These are phyloP conservation scores for Hippocampus comes DNA, from an alignment of 2,113 vertebrate species.

Conservation along the genomic window DNA sequence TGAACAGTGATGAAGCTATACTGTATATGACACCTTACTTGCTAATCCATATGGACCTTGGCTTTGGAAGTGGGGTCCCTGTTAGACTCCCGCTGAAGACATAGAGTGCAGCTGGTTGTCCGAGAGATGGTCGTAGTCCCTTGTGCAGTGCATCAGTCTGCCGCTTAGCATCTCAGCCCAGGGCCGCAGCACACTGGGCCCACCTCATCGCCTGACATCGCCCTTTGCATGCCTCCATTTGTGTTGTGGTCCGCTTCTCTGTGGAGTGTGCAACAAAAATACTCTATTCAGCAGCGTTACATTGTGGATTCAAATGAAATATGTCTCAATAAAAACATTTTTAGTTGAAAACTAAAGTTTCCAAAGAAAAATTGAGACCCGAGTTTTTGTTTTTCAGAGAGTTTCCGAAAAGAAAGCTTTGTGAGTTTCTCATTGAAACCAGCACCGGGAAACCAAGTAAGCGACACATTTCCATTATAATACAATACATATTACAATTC, in stretches of 20 bases:
- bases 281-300: neutral
- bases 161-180: neutral
- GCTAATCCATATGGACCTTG: neutral
- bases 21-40: neutral
- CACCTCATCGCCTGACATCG: neutral
- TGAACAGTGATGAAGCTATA: neutral
- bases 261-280: neutral
- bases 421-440: slow-evolving; percentile 69
- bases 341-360: neutral
- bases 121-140: neutral
- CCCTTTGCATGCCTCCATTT: neutral
- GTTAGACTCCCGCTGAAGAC: neutral
- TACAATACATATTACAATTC: accelerated
- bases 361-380: neutral
- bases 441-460: slow-evolving; percentile 66
- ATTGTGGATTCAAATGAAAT: neutral
- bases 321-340: neutral
- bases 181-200: neutral
- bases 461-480: neutral
- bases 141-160: neutral
- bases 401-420: slow-evolving; percentile 69
- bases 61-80: neutral
- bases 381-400: slow-evolving; percentile 62
- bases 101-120: neutral
- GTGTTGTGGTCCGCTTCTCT: neutral